These are phyloP conservation scores for Prionailurus viverrinus DNA, from an alignment of 2,113 vertebrate species.

Conservation along the genomic window DNA sequence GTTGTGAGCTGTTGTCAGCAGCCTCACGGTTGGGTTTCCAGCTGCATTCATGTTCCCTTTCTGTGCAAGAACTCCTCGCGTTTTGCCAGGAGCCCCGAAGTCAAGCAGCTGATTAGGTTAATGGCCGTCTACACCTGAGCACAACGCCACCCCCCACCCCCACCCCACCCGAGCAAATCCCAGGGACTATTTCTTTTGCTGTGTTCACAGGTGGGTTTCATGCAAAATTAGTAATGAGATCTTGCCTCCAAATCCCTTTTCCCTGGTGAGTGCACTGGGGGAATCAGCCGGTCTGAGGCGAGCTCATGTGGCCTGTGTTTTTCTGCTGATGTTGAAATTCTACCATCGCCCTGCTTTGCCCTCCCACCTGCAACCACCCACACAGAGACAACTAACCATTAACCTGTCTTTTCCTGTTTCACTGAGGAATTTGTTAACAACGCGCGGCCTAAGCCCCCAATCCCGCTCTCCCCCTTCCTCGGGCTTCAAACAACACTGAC, in stretches of 20 bases:
- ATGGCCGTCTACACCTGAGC: slow-evolving; percentile 69
- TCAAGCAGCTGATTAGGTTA: slow-evolving; percentile 67
- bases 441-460: fast-evolving
- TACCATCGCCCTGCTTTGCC: slow-evolving; percentile 11
- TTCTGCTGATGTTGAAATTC: slow-evolving; percentile 17
- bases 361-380: slow-evolving; percentile 27
- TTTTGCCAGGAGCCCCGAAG: slow-evolving; percentile 39
- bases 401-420: slow-evolving; percentile 10
- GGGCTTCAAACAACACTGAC: background rate
- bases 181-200: slow-evolving; percentile 59
- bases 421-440: background rate
- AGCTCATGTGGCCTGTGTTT: slow-evolving; percentile 25
- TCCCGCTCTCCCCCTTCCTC: background rate
- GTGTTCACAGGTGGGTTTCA: slow-evolving; percentile 82
- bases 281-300: slow-evolving; percentile 48
- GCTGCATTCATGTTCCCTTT: slow-evolving; percentile 6
- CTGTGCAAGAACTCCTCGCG: background rate
- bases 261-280: slow-evolving; percentile 53
- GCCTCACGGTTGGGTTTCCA: background rate
- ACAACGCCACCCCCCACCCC: background rate
- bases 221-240: slow-evolving; percentile 82
- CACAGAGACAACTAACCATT: background rate
- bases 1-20: background rate
- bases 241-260: slow-evolving; percentile 72
- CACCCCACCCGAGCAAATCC: background rate